Percentiles rank a stretch among this genome's conserved stretches.
Evolutionary conservation across 2,113 vertebrate genomes (phyloP).

Genomic region (Lontra canadensis): DNA sequence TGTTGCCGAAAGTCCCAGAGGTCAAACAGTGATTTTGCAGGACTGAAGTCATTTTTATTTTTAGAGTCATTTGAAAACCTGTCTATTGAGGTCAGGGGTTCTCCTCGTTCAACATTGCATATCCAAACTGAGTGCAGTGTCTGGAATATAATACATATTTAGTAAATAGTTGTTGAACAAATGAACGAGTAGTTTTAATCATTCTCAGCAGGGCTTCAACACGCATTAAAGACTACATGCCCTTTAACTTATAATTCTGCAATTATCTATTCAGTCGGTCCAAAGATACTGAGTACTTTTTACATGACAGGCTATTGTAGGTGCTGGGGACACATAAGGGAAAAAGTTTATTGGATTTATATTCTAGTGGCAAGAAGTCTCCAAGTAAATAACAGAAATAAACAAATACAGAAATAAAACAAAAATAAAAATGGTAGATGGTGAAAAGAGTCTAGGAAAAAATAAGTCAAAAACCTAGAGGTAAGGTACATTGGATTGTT

Average conservation of each 20-base stretch:
- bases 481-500: not conserved
- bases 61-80: conserved; percentile 23
- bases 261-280: not conserved
- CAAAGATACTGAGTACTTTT: not conserved
- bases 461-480: not conserved
- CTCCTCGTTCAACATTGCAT: not conserved
- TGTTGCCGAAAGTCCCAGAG: not conserved
- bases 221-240: not conserved
- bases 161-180: conserved; percentile 54
- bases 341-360: not conserved
- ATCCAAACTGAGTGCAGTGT: not conserved
- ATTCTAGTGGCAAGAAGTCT: not conserved
- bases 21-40: not conserved
- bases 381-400: not conserved
- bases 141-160: conserved; percentile 17
- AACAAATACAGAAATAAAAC: not conserved
- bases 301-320: not conserved
- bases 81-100: not conserved
- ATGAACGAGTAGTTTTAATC: conserved; percentile 37
- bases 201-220: not conserved
- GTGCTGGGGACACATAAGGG: not conserved
- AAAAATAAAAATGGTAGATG: not conserved
- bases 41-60: not conserved
- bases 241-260: not conserved
- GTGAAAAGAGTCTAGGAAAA: not conserved